A percentile compares a stretch with the other conserved stretches of the same genome.
phyloP scores from a whole-genome alignment of 1,140 invertebrate species.

The Gonatopus flavifemur region DNA sequence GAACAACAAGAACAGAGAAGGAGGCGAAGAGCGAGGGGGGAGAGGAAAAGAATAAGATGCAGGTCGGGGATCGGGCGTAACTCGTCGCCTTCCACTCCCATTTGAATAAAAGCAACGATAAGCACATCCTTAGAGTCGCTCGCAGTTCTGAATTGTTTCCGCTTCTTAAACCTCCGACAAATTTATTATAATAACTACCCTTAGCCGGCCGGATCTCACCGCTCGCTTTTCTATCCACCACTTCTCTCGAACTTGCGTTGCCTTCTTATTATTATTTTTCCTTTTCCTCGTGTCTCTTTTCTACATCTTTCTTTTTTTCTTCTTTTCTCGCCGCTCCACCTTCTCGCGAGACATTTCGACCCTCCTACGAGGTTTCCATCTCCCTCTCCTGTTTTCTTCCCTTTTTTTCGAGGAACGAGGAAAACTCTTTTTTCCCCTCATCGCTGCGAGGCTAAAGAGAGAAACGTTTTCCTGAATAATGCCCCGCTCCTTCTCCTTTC shows the following conservation, averaged over 20 bases:
- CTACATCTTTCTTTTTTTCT: constrained; percentile 17
- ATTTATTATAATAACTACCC: constrained; percentile 60
- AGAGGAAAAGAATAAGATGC: constrained; percentile 30
- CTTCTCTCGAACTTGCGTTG: too few relatives aligned
- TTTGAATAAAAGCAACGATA: constrained; percentile 59
- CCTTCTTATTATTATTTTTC: too few relatives aligned
- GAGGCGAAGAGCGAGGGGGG: not conserved
- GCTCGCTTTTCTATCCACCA: constrained; percentile 32
- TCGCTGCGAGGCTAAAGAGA: constrained; percentile 29
- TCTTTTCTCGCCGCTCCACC: constrained; percentile 14
- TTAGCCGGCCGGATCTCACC: constrained; percentile 44
- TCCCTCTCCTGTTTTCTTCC: constrained; percentile 18
- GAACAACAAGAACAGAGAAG: constrained; percentile 1
- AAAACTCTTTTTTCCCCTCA: constrained; percentile 21
- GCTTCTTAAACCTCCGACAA: constrained; percentile 58
- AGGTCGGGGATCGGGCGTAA: constrained; percentile 40
- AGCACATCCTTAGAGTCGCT: constrained; percentile 57
- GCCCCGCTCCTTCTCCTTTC: constrained; percentile 19
- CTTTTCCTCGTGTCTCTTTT: constrained; percentile 13
- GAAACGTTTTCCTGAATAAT: constrained; percentile 36
- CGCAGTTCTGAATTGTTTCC: constrained; percentile 58
- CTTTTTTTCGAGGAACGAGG: constrained; percentile 23
- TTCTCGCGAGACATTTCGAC: constrained; percentile 4
- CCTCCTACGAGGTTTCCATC: constrained; percentile 19
- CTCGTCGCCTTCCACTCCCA: constrained; percentile 51